A percentile compares a stretch with the other conserved stretches of the same genome.
Conservation (phyloP, 1,140 invertebrate genomes). For the Catajapyx aquilonaris region DNA sequence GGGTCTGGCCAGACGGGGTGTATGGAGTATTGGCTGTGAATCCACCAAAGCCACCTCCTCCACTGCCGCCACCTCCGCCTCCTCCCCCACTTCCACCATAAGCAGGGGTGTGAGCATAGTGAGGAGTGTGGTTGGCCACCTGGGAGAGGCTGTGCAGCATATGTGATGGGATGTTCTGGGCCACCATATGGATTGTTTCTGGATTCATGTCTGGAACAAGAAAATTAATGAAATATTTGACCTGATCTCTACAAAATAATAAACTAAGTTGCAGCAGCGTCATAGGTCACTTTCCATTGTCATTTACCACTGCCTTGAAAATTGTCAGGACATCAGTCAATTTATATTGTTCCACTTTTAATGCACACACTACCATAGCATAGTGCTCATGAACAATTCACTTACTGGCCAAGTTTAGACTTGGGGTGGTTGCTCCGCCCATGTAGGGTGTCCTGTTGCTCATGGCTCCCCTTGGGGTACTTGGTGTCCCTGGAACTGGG, state of each 20-base stretch:
- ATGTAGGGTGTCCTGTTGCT: conserved; percentile 40
- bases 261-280: no score
- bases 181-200: conserved; percentile 48
- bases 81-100: conserved; percentile 21
- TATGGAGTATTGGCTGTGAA: conserved; percentile 39
- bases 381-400: conserved; percentile 6
- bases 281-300: no score
- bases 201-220: conserved; percentile 33
- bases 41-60: no score
- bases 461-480: conserved; percentile 35
- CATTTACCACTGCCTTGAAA: no score
- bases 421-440: conserved; percentile 31
- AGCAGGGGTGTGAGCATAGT: conserved; percentile 38
- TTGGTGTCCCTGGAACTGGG: conserved; percentile 59
- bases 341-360: no score
- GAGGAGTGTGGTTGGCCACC: conserved; percentile 42
- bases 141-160: conserved; percentile 47
- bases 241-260: conserved; percentile 1
- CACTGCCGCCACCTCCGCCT: conserved; percentile 7
- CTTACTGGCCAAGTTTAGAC: conserved; percentile 25
- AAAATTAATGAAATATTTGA: conserved; percentile 8
- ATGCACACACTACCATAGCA: no score
- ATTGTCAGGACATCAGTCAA: no score
- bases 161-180: conserved; percentile 44
- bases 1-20: conserved; percentile 72